phyloP scores from a whole-genome alignment of 2,888 invertebrate genomes.

The Troilus luridus region DNA sequence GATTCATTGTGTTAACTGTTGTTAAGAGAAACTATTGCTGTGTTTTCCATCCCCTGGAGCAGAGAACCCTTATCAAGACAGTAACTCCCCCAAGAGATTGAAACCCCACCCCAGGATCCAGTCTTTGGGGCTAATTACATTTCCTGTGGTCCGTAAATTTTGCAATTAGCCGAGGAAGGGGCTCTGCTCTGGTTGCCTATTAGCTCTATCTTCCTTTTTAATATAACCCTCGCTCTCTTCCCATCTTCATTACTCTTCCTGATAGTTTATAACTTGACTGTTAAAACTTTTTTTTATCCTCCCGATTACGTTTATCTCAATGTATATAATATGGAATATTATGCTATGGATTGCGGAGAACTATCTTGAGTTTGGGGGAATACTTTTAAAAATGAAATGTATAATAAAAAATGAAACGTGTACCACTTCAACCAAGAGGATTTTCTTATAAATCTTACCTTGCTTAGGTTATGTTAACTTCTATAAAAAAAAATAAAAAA shows the following conservation, averaged over 20 bases:
- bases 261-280: background rate
- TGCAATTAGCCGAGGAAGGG: constrained; percentile 25
- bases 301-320: background rate
- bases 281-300: background rate
- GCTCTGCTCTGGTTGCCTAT: background rate
- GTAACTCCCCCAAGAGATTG: constrained; percentile 24
- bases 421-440: too few relatives aligned
- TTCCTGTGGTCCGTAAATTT: constrained; percentile 42
- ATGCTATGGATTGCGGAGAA: too few relatives aligned
- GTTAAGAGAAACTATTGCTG: background rate
- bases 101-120: constrained; percentile 1
- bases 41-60: background rate
- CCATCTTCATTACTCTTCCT: background rate
- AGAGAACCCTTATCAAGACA: constrained; percentile 2
- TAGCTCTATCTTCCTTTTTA: constrained; percentile 41
- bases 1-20: background rate
- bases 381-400: background rate
- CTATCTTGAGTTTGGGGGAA: background rate
- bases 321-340: background rate
- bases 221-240: constrained; percentile 1
- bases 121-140: constrained; percentile 49
- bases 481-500: too few relatives aligned
- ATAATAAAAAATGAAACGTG: too few relatives aligned
- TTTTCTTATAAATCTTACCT: too few relatives aligned
- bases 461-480: too few relatives aligned